These are phyloP conservation scores for Hydractinia symbiolongicarpus DNA, from an alignment of 30 jellyfish, hydroid and myxozoan species.

Conservation along the genomic window DNA sequence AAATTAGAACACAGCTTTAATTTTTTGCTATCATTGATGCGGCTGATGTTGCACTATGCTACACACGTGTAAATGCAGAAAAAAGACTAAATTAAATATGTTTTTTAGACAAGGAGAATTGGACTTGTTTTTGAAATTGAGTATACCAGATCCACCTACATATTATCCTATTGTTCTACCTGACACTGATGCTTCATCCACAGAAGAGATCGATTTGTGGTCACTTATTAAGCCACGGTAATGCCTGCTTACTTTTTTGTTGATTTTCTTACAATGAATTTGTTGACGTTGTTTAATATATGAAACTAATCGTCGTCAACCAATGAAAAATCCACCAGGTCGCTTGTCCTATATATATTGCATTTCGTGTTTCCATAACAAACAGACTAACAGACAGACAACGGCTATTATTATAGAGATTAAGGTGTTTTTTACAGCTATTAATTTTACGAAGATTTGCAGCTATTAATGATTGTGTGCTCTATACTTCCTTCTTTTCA, in stretches of 20 bases:
- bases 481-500: background rate
- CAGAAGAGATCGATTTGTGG: slow-evolving; percentile 41
- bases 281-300: background rate
- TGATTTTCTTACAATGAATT: background rate
- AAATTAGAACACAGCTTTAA: no score
- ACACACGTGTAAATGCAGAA: no score
- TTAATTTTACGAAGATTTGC: background rate
- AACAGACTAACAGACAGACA: no score
- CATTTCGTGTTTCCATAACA: no score
- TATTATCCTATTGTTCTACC: slow-evolving; percentile 58
- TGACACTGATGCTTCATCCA: slow-evolving; percentile 34
- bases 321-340: no score
- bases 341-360: no score
- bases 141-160: slow-evolving; percentile 59
- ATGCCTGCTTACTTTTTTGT: background rate
- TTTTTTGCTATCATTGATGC: no score
- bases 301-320: no score
- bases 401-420: no score
- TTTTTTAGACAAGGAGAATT: slow-evolving; percentile 42
- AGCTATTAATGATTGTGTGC: background rate
- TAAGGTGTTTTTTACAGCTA: no score
- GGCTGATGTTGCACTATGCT: no score
- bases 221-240: slow-evolving; percentile 47
- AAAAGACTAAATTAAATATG: background rate
- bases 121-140: slow-evolving; percentile 26